phyloP scores from a whole-genome alignment of 2,113 vertebrate genomes.

The Microtus richardsoni region DNA sequence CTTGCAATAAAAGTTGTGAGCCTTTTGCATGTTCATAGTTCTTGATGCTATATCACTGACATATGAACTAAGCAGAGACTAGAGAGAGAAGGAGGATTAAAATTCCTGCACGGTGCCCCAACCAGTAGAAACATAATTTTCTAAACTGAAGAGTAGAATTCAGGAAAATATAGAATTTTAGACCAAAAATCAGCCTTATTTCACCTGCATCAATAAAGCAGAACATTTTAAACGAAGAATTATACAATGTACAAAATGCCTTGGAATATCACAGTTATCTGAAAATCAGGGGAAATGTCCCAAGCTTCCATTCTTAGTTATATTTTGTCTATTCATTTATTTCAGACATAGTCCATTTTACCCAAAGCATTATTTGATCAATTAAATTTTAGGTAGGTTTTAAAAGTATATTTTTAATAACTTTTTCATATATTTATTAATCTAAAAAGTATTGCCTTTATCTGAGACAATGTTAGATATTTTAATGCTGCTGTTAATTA shows the following conservation, averaged over 20 bases:
- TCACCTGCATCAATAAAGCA: background rate
- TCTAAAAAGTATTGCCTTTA: background rate
- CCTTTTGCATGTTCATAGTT: background rate
- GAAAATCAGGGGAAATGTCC: background rate
- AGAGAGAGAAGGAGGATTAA: background rate
- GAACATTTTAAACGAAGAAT: background rate
- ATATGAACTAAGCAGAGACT: background rate
- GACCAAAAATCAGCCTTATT: background rate
- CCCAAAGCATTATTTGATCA: background rate
- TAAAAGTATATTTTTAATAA: background rate
- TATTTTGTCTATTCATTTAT: background rate
- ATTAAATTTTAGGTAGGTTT: background rate
- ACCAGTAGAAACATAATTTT: background rate
- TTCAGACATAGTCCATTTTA: background rate
- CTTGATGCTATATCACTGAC: background rate
- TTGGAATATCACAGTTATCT: background rate
- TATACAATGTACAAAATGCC: background rate
- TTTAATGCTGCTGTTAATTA: background rate
- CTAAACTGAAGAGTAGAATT: background rate
- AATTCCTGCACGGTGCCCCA: background rate
- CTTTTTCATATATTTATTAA: background rate
- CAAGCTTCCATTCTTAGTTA: background rate
- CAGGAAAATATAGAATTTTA: background rate
- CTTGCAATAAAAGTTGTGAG: background rate
- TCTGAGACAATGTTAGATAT: background rate